Conservation (phyloP, 1,140 invertebrate species). For the Drosophila sechellia region DNA sequence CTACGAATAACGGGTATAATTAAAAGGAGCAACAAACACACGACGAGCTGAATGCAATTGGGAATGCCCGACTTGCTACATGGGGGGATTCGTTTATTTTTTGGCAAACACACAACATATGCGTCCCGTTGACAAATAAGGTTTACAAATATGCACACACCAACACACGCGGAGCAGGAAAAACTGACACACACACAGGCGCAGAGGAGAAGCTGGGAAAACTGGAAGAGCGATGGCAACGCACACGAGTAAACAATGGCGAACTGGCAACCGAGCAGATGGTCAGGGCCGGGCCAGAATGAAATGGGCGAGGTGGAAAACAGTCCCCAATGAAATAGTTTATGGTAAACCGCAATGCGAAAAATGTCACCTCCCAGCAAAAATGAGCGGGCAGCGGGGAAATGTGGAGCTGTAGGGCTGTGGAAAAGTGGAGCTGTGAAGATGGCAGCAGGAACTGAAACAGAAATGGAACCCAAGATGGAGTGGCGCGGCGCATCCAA, state of each 20-base stretch:
- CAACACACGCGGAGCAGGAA: constrained; percentile 11
- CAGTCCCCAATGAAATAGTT: constrained; percentile 82
- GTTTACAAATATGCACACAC: constrained; percentile 74
- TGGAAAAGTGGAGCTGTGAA: neutral
- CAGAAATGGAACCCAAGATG: constrained; percentile 18
- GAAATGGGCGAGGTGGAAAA: constrained; percentile 42
- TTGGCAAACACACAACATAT: constrained; percentile 76
- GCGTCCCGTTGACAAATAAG: constrained; percentile 80
- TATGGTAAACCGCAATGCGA: constrained; percentile 84
- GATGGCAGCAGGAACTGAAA: neutral
- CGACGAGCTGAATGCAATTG: constrained; percentile 31
- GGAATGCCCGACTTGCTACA: constrained; percentile 18
- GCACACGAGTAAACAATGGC: constrained; percentile 75
- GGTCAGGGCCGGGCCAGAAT: constrained; percentile 23
- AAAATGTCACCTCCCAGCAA: constrained; percentile 83
- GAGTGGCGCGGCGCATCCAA: constrained; percentile 23
- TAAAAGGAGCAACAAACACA: constrained; percentile 61
- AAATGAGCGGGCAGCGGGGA: constrained; percentile 63
- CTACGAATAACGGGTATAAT: constrained; percentile 17
- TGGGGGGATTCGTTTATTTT: constrained; percentile 58
- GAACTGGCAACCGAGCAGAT: constrained; percentile 37
- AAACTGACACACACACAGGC: constrained; percentile 17
- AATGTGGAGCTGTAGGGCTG: neutral
- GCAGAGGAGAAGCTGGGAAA: constrained; percentile 13
- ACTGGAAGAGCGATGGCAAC: constrained; percentile 52